Evolutionary conservation across 2,113 vertebrate genomes (phyloP).

Genomic region (Gymnorhina tibicen): DNA sequence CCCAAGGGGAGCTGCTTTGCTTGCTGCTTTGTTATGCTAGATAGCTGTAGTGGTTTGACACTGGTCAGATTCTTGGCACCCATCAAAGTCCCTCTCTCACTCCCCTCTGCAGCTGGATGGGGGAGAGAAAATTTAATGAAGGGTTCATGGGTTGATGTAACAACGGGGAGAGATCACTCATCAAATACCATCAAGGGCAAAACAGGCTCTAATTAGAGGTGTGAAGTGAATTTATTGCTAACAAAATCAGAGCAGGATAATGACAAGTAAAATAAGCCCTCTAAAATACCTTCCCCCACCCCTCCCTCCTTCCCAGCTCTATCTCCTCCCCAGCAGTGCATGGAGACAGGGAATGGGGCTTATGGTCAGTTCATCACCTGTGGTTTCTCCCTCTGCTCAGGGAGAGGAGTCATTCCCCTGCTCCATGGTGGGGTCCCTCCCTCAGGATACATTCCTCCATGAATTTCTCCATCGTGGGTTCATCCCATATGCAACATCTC

Average conservation of each 20-base stretch:
- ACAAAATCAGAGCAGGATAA: background rate
- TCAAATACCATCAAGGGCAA: background rate
- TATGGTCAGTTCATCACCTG: background rate
- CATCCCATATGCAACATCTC: background rate
- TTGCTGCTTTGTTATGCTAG: background rate
- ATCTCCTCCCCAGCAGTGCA: background rate
- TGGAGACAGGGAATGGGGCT: background rate
- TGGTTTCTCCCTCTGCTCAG: background rate
- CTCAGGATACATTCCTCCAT: too few relatives aligned
- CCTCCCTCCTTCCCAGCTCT: background rate
- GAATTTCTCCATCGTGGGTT: fast-evolving
- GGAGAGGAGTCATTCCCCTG: background rate
- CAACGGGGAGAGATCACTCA: background rate
- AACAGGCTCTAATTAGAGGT: background rate
- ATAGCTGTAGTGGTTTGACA: background rate
- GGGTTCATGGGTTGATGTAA: background rate
- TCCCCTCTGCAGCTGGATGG: background rate
- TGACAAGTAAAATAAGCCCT: background rate
- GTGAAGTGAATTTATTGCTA: background rate
- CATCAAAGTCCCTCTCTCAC: background rate
- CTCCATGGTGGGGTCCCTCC: background rate
- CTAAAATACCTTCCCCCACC: background rate
- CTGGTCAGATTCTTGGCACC: background rate
- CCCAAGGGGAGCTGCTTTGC: background rate
- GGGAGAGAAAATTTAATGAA: background rate